Conservation (phyloP, 2,888 invertebrate genomes). For the Taenaris catops region DNA sequence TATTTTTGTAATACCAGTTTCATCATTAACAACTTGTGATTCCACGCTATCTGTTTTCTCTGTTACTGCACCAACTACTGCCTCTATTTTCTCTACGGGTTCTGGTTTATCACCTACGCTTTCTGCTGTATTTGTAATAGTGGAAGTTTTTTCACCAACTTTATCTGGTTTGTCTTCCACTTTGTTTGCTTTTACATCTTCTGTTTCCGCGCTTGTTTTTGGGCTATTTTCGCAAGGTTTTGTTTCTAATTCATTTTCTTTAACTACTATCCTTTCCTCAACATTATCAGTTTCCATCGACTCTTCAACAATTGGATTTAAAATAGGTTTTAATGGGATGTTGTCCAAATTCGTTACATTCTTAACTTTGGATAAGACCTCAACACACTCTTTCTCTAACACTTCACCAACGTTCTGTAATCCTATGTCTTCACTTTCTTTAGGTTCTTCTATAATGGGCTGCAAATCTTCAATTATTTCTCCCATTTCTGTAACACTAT, state of each 20-base stretch:
- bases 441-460: slow-evolving; percentile 59
- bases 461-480: slow-evolving; percentile 51
- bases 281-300: slow-evolving; percentile 56
- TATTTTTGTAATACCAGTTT: slow-evolving; percentile 7
- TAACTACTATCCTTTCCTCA: slow-evolving; percentile 60
- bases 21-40: neutral
- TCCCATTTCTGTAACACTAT: slow-evolving; percentile 40
- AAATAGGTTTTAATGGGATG: slow-evolving; percentile 55
- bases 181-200: neutral
- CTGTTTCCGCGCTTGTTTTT: slow-evolving; percentile 18
- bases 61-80: slow-evolving; percentile 16
- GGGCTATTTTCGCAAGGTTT: slow-evolving; percentile 45
- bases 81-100: slow-evolving; percentile 6
- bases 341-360: slow-evolving; percentile 64
- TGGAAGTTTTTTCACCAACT: neutral
- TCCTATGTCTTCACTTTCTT: slow-evolving; percentile 49
- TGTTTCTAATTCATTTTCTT: slow-evolving; percentile 58
- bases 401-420: slow-evolving; percentile 60
- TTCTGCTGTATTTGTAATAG: neutral
- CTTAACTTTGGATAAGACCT: slow-evolving; percentile 68
- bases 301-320: slow-evolving; percentile 59
- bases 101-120: neutral
- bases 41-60: slow-evolving; percentile 5
- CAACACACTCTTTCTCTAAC: slow-evolving; percentile 70
- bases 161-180: neutral